Conservation (phyloP, 2,113 vertebrate species). For the Dryoscopus gambensis region DNA sequence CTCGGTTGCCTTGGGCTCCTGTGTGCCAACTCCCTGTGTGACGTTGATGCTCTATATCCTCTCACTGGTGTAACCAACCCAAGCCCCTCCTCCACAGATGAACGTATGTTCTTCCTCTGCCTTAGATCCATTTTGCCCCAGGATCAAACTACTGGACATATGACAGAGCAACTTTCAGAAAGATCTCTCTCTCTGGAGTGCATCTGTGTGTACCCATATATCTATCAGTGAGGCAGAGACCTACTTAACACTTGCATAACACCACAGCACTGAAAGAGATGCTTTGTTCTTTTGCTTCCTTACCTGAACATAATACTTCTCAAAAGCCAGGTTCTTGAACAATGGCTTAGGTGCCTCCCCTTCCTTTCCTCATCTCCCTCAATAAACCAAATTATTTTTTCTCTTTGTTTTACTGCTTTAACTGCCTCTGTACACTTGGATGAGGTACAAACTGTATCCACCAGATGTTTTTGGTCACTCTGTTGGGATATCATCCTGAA, state of each 20-base stretch:
- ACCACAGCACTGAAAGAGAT: not conserved
- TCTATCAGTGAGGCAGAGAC: not conserved
- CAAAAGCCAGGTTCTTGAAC: not conserved
- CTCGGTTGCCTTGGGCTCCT: not conserved
- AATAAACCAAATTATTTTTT: not conserved
- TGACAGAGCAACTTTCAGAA: not conserved
- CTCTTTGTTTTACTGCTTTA: not conserved
- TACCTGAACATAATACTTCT: not conserved
- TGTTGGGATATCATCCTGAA: not conserved
- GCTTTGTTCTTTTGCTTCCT: not conserved
- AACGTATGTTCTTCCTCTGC: not conserved
- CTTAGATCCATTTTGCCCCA: not conserved
- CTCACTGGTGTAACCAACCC: not conserved
- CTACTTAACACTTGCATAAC: not conserved
- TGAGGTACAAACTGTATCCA: not conserved
- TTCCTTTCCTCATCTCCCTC: not conserved
- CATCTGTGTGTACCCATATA: not conserved
- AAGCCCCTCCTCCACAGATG: not conserved
- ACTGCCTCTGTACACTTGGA: not conserved
- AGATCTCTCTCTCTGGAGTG: not conserved
- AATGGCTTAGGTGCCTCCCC: not conserved
- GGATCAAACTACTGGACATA: not conserved
- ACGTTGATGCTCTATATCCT: not conserved
- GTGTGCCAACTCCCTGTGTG: not conserved
- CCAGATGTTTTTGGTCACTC: not conserved